These are phyloP conservation scores for Hemicordylus capensis DNA, from an alignment of 2,113 vertebrate genomes.

Conservation along the genomic window DNA sequence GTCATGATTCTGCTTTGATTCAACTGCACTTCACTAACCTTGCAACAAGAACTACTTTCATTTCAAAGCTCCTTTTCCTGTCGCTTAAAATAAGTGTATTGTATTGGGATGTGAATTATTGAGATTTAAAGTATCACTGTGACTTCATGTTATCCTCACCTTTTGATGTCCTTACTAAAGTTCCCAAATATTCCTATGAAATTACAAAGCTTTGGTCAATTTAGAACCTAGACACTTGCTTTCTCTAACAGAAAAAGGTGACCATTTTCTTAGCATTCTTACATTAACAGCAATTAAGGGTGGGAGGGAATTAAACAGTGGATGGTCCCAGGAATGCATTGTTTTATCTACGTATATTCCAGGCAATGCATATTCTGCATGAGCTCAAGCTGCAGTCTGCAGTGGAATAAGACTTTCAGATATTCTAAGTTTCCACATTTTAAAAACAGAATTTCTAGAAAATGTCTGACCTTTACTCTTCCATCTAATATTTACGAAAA, in stretches of 20 bases:
- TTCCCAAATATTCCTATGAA: constrained; percentile 73
- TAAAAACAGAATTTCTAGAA: background rate
- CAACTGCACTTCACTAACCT: constrained; percentile 56
- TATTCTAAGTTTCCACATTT: background rate
- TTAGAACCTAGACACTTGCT: background rate
- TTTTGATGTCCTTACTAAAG: constrained; percentile 55
- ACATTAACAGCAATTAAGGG: background rate
- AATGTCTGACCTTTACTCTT: background rate
- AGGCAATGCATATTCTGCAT: background rate
- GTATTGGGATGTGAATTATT: constrained; percentile 41
- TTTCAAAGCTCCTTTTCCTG: constrained; percentile 52
- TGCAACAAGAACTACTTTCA: constrained; percentile 25
- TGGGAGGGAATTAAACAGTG: background rate
- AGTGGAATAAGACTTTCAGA: background rate
- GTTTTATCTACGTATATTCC: constrained; percentile 39
- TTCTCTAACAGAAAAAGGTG: constrained; percentile 1
- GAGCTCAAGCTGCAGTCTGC: background rate
- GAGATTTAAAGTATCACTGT: constrained; percentile 12
- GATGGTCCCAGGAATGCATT: background rate
- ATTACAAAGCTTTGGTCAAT: constrained; percentile 60
- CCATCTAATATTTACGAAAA: background rate
- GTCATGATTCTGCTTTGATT: constrained; percentile 68
- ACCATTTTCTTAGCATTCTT: background rate
- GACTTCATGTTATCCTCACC: constrained; percentile 44
- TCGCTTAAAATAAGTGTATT: constrained; percentile 36